Base-by-base conservation (phyloP, 2,113 vertebrate species). In the Cyanoramphus novaezelandiae region DNA sequence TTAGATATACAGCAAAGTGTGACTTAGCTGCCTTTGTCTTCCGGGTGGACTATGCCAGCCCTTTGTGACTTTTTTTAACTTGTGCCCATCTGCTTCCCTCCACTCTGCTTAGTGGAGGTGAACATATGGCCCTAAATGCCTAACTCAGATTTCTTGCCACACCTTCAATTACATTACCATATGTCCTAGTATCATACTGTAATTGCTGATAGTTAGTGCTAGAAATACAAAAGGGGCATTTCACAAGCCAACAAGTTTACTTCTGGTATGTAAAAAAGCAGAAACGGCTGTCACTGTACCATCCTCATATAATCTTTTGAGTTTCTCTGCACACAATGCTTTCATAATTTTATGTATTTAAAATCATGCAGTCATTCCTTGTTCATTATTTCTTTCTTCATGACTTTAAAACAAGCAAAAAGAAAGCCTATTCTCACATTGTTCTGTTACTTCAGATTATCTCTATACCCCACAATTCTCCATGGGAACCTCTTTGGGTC, bases 121-220 rank as follows among this genome's bases (percentile, higher is more conserved):
- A 97, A 67, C 94, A 96, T 97, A 95, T 93, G 96, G 92, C 69
- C 90, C 31, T 86, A 84, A 90, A 84, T 82, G 77, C 72, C 76
- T 90, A 83, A 86, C 84, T 97, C 91, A 95, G 82, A 90, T 96
- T 95, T 95, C 84, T 90, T 95, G 91, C 96, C 96, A 97, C 93
- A 96, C 95, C 95, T 97, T 92, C 96, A 95, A 95, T 96, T 96
- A 94, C 76, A 63, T 24, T 75, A 67, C 93, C 95, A 88, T 95
- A 97, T 96, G 95, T 77, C 93, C 65, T 88, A 80, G 85, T 81
- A 95, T 92, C 83, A 95, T 87, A 88, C 31, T 64, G 59, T 95
- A 97, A 96, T 94, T 95, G 90, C 88, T 91, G 89, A 82, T 67
- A 93, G 80, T 87, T 93, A 90, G 68, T 78, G 68, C 52, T 95